These are phyloP conservation scores for Pterois miles DNA, from an alignment of 2,797 vertebrate genomes.

Conservation along the genomic window DNA sequence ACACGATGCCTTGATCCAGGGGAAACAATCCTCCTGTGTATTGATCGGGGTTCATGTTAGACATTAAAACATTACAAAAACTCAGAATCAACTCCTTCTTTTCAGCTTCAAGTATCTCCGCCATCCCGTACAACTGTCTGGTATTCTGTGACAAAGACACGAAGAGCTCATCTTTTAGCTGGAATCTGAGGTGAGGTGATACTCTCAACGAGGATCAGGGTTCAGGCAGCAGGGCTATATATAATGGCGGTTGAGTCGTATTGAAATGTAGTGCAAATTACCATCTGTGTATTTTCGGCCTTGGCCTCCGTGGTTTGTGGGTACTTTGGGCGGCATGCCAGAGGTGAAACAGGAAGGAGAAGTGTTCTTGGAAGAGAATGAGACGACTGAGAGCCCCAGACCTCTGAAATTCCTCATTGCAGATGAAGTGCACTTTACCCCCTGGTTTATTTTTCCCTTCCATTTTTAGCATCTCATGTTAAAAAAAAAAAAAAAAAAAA, in stretches of 20 bases:
- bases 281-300: slow-evolving; percentile 86
- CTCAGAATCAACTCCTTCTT: background rate
- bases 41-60: slow-evolving; percentile 29
- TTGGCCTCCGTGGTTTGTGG: slow-evolving; percentile 84
- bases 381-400: slow-evolving; percentile 82
- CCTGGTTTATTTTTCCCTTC: slow-evolving; percentile 82
- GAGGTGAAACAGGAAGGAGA: slow-evolving; percentile 89
- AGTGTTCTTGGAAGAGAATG: slow-evolving; percentile 88
- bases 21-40: background rate
- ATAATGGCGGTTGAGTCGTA: slow-evolving; percentile 79
- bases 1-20: slow-evolving; percentile 11
- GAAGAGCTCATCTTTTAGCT: slow-evolving; percentile 63
- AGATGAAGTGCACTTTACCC: slow-evolving; percentile 86
- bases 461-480: slow-evolving; percentile 78
- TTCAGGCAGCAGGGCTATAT: slow-evolving; percentile 75
- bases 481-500: slow-evolving; percentile 37
- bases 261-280: slow-evolving; percentile 85
- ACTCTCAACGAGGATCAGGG: slow-evolving; percentile 71
- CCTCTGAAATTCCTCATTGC: slow-evolving; percentile 87
- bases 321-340: slow-evolving; percentile 85
- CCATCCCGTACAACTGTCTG: slow-evolving; percentile 12
- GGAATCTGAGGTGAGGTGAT: slow-evolving; percentile 71
- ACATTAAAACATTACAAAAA: slow-evolving; percentile 30
- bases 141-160: slow-evolving; percentile 58
- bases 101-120: background rate